phyloP scores from a whole-genome alignment of 1,140 invertebrate species.

The Drosophila ogumai region DNA sequence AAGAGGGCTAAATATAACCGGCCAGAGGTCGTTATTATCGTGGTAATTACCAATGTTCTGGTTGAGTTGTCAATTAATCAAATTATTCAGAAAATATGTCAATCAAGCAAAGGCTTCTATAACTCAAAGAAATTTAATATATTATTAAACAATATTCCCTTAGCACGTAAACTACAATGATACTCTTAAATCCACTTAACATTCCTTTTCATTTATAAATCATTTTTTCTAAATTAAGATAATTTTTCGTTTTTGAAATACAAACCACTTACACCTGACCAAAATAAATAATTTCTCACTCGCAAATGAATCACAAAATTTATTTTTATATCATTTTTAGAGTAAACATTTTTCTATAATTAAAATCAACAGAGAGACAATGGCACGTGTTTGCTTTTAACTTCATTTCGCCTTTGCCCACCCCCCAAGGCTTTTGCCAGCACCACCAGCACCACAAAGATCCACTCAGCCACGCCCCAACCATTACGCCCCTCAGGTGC shows the following conservation, averaged over 20 bases:
- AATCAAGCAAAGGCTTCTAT: neutral
- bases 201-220: neutral
- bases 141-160: too few relatives aligned
- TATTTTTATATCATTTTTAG: conserved; percentile 21
- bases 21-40: neutral
- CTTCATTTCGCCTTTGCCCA: conserved; percentile 28
- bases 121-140: neutral
- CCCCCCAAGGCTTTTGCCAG: conserved; percentile 1
- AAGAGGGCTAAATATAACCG: neutral
- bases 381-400: conserved; percentile 44
- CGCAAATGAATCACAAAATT: conserved; percentile 6
- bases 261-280: neutral
- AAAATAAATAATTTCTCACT: conserved; percentile 1
- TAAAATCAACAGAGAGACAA: conserved; percentile 47
- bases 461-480: conserved; percentile 4
- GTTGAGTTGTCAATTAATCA: neutral
- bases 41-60: conserved; percentile 7
- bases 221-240: neutral
- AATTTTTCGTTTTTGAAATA: neutral
- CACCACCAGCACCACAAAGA: neutral
- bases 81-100: neutral
- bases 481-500: conserved; percentile 20
- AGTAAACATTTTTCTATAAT: conserved; percentile 60
- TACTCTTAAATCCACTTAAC: neutral
- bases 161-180: too few relatives aligned